Evolutionary conservation across 2,888 invertebrate genomes (phyloP).

Genomic region (Neoaliturus tenellus): DNA sequence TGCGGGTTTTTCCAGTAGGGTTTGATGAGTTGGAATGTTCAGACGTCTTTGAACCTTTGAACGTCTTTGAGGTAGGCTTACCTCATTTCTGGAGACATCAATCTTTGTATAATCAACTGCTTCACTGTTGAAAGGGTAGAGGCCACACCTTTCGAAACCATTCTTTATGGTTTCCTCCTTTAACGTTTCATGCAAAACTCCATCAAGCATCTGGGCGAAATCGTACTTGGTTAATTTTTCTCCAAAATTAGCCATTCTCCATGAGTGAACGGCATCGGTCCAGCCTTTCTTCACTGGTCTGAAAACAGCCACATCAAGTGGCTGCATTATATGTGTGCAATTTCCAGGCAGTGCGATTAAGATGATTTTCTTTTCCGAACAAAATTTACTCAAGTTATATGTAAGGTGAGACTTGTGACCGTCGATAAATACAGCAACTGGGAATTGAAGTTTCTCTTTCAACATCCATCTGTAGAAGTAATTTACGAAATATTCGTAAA

Average conservation of each 20-base stretch:
- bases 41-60: background rate
- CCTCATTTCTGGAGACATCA: background rate
- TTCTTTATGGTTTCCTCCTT: background rate
- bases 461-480: constrained; percentile 62
- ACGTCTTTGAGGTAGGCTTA: background rate
- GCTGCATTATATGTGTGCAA: constrained; percentile 71
- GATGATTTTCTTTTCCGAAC: constrained; percentile 26
- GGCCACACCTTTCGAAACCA: background rate
- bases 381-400: constrained; percentile 23
- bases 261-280: constrained; percentile 67
- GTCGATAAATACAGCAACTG: constrained; percentile 64
- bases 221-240: constrained; percentile 12
- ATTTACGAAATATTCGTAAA: constrained; percentile 64
- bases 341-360: constrained; percentile 70
- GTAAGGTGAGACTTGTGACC: constrained; percentile 53
- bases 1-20: background rate
- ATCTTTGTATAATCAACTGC: constrained; percentile 7
- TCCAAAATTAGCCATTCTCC: constrained; percentile 62
- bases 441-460: constrained; percentile 64
- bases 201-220: background rate
- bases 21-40: background rate
- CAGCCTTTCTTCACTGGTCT: constrained; percentile 69
- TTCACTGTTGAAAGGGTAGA: background rate
- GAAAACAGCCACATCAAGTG: constrained; percentile 70
- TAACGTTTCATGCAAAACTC: background rate